Base-by-base conservation (phyloP, 2,113 vertebrate genomes). In the Strigops habroptila region DNA sequence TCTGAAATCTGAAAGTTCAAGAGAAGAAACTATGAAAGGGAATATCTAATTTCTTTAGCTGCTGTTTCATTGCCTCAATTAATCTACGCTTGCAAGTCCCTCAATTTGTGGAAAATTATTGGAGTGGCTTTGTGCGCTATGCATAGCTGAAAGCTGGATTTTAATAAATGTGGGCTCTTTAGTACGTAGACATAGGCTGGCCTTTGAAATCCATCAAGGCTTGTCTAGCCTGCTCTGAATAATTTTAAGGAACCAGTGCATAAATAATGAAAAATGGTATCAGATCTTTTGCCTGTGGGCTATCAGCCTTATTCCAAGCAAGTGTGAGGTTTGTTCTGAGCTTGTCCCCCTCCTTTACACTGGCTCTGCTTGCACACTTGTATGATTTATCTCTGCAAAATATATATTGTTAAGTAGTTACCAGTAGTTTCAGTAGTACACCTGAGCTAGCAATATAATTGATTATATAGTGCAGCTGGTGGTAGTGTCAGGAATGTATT, bases 131-230 rank as follows among this genome's bases (percentile, higher is more conserved):
- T 85, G 48, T 88, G 59, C 43, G 64, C 63, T 93, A 35, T 75
- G 60, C 55, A 71, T 67, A 95, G 75, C 90, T 93, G 90, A 96
- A 88, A 94, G 60, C 60, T 95, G 75, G 79, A 52, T 96, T 93
- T 97, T 96, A 97, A 92, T 95, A 91, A 94, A 90, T 75, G 83
- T 59, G 33, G 25, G 41, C 78, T 80, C 59, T 91, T 96, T 93
- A 95, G 79, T 91, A 43, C 31, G 19, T 86, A 88, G 64, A 69
- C 70, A 65, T 51, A 59, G 71, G 46, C 93, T 84, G 80, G 87
- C 87, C 79, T 97, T 96, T 96, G 87, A 95, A 97, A 97, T 95
- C 71, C 30, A 97, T 71, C 86, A 27, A 71, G 65, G 49, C 51
- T 78, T 92, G 81, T 94, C 62, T 64, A 94, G 35, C 22, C 62